Percentiles rank a stretch among this genome's conserved stretches.
Evolutionary conservation across 2,888 invertebrate genomes (phyloP).

Genomic region (Pollenia labialis): DNA sequence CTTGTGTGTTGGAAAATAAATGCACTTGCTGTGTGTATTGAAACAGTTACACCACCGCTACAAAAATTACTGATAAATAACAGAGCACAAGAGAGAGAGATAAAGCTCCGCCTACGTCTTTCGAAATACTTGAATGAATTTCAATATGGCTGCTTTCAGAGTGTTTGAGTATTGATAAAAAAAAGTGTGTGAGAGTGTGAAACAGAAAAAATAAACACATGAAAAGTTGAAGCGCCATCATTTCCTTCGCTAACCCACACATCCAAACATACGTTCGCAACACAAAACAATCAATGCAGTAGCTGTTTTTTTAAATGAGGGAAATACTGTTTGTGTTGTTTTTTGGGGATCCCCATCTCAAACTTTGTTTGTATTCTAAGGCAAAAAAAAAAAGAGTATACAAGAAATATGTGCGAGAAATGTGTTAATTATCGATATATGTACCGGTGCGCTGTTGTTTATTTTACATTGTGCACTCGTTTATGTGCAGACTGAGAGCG

Average conservation of each 20-base stretch:
- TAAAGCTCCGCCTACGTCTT: constrained; percentile 82
- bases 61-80: not conserved
- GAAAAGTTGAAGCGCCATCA: constrained; percentile 65
- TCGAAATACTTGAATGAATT: constrained; percentile 84
- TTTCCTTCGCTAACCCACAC: constrained; percentile 40
- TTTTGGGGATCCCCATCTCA: constrained; percentile 66
- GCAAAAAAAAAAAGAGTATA: constrained; percentile 26
- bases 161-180: constrained; percentile 21
- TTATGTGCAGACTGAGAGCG: constrained; percentile 18
- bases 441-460: constrained; percentile 50
- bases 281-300: constrained; percentile 36
- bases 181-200: constrained; percentile 9
- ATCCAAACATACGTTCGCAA: not conserved
- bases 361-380: constrained; percentile 1
- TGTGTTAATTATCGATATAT: constrained; percentile 50
- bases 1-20: constrained; percentile 11
- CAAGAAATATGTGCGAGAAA: constrained; percentile 65
- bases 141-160: constrained; percentile 82
- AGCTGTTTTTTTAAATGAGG: constrained; percentile 45
- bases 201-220: constrained; percentile 9
- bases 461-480: not conserved
- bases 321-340: constrained; percentile 15
- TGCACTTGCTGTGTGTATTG: constrained; percentile 45
- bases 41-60: constrained; percentile 15
- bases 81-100: constrained; percentile 2